Base-by-base conservation (phyloP, 2,797 vertebrate genomes). In the Enteromius treurensis region DNA sequence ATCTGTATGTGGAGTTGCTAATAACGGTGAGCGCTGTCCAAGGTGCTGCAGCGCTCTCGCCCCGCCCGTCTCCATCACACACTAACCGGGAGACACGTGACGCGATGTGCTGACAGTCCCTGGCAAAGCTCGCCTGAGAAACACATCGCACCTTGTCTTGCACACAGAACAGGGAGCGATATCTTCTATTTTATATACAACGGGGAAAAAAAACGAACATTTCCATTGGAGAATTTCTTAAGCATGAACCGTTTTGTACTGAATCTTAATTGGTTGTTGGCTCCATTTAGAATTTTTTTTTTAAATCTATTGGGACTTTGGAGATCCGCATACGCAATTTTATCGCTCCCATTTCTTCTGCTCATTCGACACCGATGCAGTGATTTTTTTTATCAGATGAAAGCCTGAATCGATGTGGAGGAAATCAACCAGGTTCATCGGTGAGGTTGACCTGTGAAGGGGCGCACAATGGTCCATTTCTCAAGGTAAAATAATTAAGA, bases 31-130 rank as follows among this genome's bases (percentile, higher is more conserved):
- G 64, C 89, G 91, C 89, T 91, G 91, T 93, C 92, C 92, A 93
- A 92, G 93, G 93, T 92, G 93, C 93, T 89, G 89, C 93, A 90
- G 90, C 87, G 90, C 89, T 89, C 89, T 90, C 82, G 91, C 91
- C 93, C 92, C 92, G 91, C 92, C 94, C 91, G 90, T 90, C 90
- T 86, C 80, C 85, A 83, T 79, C 82, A 84, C 80, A 84, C 62
- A 42, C 86, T 88, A 88, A 87, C 83, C 84, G 88, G 79, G 81
- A 83, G 84, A 78, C 89, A 90, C 90, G 89, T 91, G 90, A 90
- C 85, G 74, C 85, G 80, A 84, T 83, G 87, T 84, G 87, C 89
- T 90, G 88, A 89, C 88, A 86, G 88, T 85, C 88, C 79, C 87
- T 87, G 89, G 88, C 87, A 82, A 84, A 84, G 84, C 90, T 86